These are phyloP conservation scores for Agonum fuliginosum DNA, from an alignment of 2,888 invertebrate species.

Conservation along the genomic window DNA sequence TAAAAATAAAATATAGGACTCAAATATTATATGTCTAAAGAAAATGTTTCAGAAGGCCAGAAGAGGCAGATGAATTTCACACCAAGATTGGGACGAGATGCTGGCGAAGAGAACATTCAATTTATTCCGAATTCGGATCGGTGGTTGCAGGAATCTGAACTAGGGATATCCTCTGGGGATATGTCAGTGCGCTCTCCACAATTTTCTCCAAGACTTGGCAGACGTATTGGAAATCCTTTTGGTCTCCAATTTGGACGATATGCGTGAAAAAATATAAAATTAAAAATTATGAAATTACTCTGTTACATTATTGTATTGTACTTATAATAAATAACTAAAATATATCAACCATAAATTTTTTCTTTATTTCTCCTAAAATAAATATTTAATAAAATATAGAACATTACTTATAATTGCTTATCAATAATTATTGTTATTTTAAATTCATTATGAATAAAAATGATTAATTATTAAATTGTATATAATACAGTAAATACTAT, in stretches of 20 bases:
- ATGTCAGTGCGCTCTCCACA: conserved; percentile 72
- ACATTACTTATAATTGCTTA: neutral
- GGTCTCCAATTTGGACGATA: conserved; percentile 22
- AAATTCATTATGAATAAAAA: too few relatives aligned
- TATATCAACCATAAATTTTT: conserved; percentile 2
- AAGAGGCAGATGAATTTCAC: conserved; percentile 72
- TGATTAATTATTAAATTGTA: too few relatives aligned
- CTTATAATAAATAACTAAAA: conserved; percentile 33
- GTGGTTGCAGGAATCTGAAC: conserved; percentile 66
- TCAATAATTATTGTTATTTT: too few relatives aligned
- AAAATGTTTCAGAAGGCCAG: conserved; percentile 41
- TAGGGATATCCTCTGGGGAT: conserved; percentile 64
- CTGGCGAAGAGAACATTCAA: conserved; percentile 67
- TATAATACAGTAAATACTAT: too few relatives aligned
- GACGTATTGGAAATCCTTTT: conserved; percentile 66
- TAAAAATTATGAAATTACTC: neutral
- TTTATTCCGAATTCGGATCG: conserved; percentile 63
- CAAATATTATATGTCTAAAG: conserved; percentile 14
- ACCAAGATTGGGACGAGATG: conserved; percentile 74
- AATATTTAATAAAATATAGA: neutral
- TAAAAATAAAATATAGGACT: conserved; percentile 40
- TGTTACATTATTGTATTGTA: conserved; percentile 34
- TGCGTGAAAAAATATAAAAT: conserved; percentile 27
- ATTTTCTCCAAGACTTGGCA: conserved; percentile 73
- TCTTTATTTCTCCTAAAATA: neutral